Conservation (phyloP, 2,113 vertebrate genomes). For the Silurus glanis region DNA sequence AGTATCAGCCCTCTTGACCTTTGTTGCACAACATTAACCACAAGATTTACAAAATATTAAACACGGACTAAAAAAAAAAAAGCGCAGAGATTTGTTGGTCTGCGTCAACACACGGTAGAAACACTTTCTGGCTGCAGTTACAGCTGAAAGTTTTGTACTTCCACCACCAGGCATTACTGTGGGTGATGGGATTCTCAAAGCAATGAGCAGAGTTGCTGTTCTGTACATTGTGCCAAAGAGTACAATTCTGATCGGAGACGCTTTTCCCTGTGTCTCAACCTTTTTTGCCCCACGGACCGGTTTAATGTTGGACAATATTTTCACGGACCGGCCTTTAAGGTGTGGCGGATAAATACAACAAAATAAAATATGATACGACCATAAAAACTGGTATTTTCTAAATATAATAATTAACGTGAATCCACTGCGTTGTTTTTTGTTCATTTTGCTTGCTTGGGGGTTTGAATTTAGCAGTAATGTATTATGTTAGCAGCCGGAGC, state of each 20-base stretch:
- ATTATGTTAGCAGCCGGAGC: too few relatives aligned
- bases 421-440: too few relatives aligned
- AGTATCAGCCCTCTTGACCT: background rate
- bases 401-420: too few relatives aligned
- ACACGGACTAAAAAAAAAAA: background rate
- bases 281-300: too few relatives aligned
- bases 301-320: too few relatives aligned
- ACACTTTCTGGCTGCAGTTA: background rate
- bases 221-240: background rate
- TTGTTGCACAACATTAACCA: background rate
- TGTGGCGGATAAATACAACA: too few relatives aligned
- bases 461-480: too few relatives aligned
- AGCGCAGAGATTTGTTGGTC: background rate
- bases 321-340: too few relatives aligned
- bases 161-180: background rate
- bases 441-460: too few relatives aligned
- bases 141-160: background rate
- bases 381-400: too few relatives aligned
- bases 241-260: background rate
- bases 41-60: background rate
- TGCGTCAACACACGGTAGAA: background rate
- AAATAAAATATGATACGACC: too few relatives aligned
- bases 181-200: background rate
- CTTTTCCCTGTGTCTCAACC: background rate
- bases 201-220: background rate